phyloP scores from a whole-genome alignment of 2,888 invertebrate species.

The Bibio marci region DNA sequence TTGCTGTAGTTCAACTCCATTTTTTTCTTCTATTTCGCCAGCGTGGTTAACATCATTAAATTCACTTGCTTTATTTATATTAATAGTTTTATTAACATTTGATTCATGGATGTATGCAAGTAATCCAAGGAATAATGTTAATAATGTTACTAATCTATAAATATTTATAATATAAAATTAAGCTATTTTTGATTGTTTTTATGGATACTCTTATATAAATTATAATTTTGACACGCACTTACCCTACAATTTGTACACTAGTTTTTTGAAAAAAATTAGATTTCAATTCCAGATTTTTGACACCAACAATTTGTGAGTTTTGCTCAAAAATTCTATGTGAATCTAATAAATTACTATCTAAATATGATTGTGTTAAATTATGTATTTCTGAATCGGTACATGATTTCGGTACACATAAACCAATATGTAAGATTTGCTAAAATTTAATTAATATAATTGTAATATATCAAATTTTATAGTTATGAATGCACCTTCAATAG shows the following conservation, averaged over 20 bases:
- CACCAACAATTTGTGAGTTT: conserved; percentile 23
- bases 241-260: conserved; percentile 21
- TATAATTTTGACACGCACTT: neutral
- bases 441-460: too few relatives aligned
- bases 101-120: neutral
- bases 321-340: conserved; percentile 25
- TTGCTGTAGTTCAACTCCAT: too few relatives aligned
- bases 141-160: neutral
- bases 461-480: too few relatives aligned
- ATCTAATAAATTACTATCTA: conserved; percentile 18
- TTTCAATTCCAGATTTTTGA: conserved; percentile 24
- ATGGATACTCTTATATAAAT: too few relatives aligned
- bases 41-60: too few relatives aligned
- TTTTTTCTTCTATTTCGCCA: too few relatives aligned
- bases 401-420: conserved; percentile 33
- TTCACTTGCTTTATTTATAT: too few relatives aligned
- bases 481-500: too few relatives aligned
- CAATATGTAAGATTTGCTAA: conserved; percentile 34
- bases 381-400: conserved; percentile 27
- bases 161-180: too few relatives aligned
- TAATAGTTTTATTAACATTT: too few relatives aligned
- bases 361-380: conserved; percentile 21
- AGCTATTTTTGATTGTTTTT: too few relatives aligned
- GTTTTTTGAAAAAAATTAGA: conserved; percentile 21
- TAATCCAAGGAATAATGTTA: neutral